Evolutionary conservation across 2,888 invertebrate species (phyloP).

Genomic region (Trissonchulus latispiculum): DNA sequence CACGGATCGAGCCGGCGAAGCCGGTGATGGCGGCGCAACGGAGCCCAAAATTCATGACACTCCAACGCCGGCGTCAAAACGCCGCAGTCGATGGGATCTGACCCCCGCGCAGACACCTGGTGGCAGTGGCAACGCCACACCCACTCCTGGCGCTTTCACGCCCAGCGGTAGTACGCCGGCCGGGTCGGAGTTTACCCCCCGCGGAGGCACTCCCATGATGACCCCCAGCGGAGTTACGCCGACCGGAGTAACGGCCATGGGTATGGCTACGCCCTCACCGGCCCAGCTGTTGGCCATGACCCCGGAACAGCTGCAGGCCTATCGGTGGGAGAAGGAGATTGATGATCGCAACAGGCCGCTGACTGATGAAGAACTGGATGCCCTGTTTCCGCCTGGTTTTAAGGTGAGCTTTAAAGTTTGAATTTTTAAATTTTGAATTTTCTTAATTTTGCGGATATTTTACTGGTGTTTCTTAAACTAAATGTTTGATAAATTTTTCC

Average conservation of each 20-base stretch:
- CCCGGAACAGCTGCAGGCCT: constrained; percentile 94
- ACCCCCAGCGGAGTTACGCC: constrained; percentile 50
- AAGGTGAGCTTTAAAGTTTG: constrained; percentile 56
- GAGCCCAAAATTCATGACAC: constrained; percentile 48
- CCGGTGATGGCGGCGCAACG: too few species aligned
- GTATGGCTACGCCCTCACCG: constrained; percentile 93
- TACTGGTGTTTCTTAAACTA: too few species aligned
- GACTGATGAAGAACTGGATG: constrained; percentile 90
- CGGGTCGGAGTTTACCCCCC: constrained; percentile 35
- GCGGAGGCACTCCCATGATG: constrained; percentile 45
- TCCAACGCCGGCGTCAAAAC: constrained; percentile 85
- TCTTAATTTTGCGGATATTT: too few species aligned
- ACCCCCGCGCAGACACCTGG: constrained; percentile 59
- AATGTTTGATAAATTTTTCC: too few species aligned
- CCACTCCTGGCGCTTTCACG: constrained; percentile 58
- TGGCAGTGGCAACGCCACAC: constrained; percentile 19
- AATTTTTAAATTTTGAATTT: constrained; percentile 49
- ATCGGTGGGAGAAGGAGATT: constrained; percentile 95
- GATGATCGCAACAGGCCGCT: constrained; percentile 93
- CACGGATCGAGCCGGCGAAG: constrained; percentile 64
- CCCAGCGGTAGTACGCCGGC: constrained; percentile 31
- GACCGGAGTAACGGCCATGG: constrained; percentile 77
- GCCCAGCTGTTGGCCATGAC: constrained; percentile 91
- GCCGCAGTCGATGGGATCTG: constrained; percentile 96
- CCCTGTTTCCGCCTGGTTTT: constrained; percentile 95